These are phyloP conservation scores for Sphenodon punctatus DNA, from an alignment of 2,797 vertebrate genomes.

Conservation along the genomic window DNA sequence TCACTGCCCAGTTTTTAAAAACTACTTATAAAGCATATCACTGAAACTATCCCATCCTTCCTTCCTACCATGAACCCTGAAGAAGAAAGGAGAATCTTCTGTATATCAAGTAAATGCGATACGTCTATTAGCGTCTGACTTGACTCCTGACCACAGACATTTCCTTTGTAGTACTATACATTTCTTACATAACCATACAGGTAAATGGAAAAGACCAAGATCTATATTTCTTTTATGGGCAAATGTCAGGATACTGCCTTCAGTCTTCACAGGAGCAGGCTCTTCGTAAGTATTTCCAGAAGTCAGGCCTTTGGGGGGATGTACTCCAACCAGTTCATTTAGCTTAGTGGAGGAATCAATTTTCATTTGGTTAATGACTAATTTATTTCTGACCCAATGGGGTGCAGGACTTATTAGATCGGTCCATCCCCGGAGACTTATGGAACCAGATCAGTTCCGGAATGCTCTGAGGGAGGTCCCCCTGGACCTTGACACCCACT, in stretches of 20 bases:
- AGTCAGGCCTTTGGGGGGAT: too few relatives aligned
- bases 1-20: not conserved
- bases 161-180: not conserved
- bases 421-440: too few relatives aligned
- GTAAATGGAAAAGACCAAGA: not conserved
- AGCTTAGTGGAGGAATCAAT: too few relatives aligned
- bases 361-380: too few relatives aligned
- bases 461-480: too few relatives aligned
- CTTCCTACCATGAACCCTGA: not conserved
- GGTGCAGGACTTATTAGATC: too few relatives aligned
- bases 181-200: fast-evolving
- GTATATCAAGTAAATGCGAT: not conserved
- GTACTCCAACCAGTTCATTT: too few relatives aligned
- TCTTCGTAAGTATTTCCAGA: too few relatives aligned
- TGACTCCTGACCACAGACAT: fast-evolving
- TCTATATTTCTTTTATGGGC: not conserved
- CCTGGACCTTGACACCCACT: too few relatives aligned
- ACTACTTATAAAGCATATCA: not conserved
- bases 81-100: not conserved
- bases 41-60: not conserved
- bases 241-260: not conserved
- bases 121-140: not conserved
- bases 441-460: too few relatives aligned
- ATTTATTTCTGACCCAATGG: too few relatives aligned
- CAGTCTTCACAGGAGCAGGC: too few relatives aligned